Conservation (phyloP, 37 sponge, comb jelly and placozoan genomes). For the Halisarca cf. caerulea region DNA sequence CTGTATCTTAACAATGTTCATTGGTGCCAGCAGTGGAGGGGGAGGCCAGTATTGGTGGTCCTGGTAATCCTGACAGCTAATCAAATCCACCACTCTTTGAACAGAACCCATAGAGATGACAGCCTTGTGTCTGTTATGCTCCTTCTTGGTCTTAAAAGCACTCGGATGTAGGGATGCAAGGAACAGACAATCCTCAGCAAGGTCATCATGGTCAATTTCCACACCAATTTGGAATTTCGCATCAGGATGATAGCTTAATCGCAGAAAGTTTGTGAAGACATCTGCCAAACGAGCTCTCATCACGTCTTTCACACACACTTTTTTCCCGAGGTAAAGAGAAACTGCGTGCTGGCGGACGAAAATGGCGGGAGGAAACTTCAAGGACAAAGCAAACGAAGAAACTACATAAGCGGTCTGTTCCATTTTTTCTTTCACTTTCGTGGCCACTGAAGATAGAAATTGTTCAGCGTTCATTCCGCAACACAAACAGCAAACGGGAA, state of each 20-base stretch:
- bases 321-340: neutral
- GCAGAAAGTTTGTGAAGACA: neutral
- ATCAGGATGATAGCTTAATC: neutral
- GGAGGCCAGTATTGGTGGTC: conserved; percentile 29
- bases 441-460: conserved; percentile 6
- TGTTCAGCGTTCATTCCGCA: conserved; percentile 30
- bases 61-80: conserved; percentile 6
- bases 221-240: conserved; percentile 45
- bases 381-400: conserved; percentile 28
- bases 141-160: neutral
- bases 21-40: neutral
- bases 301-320: neutral
- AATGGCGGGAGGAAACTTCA: conserved; percentile 42
- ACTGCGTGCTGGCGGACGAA: conserved; percentile 14
- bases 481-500: conserved; percentile 28
- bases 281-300: conserved; percentile 35
- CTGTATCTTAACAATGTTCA: neutral
- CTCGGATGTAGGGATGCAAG: conserved; percentile 24
- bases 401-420: conserved; percentile 26
- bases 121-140: too few species aligned
- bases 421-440: conserved; percentile 16
- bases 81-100: conserved; percentile 20
- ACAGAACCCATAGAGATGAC: conserved; percentile 14
- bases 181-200: conserved; percentile 12
- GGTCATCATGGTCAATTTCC: conserved; percentile 24